Base-by-base conservation (phyloP, 2,113 vertebrate species). In the Alligator mississippiensis region DNA sequence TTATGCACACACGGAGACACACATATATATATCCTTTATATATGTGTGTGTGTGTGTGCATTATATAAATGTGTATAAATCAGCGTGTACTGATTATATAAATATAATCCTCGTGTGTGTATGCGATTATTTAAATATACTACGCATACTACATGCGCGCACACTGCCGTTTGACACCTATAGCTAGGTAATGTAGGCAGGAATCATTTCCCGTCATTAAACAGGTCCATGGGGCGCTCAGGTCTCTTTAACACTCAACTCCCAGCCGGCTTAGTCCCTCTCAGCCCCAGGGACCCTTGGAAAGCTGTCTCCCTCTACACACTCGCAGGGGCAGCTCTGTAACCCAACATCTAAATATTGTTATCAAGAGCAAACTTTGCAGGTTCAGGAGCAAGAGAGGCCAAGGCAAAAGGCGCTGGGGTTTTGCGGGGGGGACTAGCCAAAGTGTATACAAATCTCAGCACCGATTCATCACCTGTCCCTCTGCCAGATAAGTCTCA, bases 201-300 rank as follows among this genome's bases (percentile, higher is more conserved):
- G 83, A 94, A 95, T 90, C 88, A 88, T 66, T 77, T n/a, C 77
- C 81, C 74, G 88, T n/a, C 70, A 83, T 80, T 89, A 82, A 88
- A 79, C 85, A 84, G 25, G 79, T 47, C 75, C 57, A 28, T 10
- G 57, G 63, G 74, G 66, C 7, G 68, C 58, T 79, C 30, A 9
- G 47, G 70, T 4, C 6, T 27, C 64, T 63, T 34, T 21, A 76
- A 55, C 12, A 28, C 17, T 34, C 77, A 22, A 70, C 55, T n/a
- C 18, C 77, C 19, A 19, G 14, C 4, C 1, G 18, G 22, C 62
- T 21, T 66, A 74, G 54, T 12, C 18, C 54, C 17, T 57, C 74
- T 27, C 80, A 30, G 17, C 38, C 64, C 19, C 59, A 16, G 15
- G 9, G 25, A 5, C 57, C n/a, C 58, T 3, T 5, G 5, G 4